Conservation (phyloP, 1,140 invertebrate genomes). For the Temnothorax longispinosus region DNA sequence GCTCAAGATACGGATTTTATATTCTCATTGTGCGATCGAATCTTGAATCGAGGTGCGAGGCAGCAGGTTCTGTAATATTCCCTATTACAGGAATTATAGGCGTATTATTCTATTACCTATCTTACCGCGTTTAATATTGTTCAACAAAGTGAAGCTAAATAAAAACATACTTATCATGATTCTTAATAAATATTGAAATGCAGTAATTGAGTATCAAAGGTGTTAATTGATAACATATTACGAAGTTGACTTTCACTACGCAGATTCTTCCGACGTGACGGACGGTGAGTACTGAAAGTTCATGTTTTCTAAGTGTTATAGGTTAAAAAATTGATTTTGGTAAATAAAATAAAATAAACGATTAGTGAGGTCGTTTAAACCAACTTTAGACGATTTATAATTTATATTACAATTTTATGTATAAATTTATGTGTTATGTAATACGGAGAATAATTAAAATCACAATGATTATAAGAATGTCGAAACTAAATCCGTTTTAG, state of each 20-base stretch:
- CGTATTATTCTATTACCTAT: background rate
- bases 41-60: background rate
- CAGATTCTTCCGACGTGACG: background rate
- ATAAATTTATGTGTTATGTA: no score
- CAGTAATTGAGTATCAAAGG: background rate
- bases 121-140: background rate
- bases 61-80: background rate
- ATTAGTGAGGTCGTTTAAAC: background rate
- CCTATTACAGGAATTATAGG: background rate
- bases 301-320: background rate
- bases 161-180: background rate
- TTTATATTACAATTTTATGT: no score
- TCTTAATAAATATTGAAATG: background rate
- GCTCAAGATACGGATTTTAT: background rate
- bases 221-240: background rate
- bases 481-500: no score
- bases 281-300: background rate
- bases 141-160: background rate
- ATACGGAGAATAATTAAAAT: no score
- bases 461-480: no score
- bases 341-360: background rate
- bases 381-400: no score
- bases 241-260: background rate
- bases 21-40: background rate
- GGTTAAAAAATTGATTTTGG: background rate